Evolutionary conservation across 2,797 vertebrate genomes (phyloP), one percentile per base, ranked within the genome.

Genomic region (Hapalemur alaotrensis): DNA sequence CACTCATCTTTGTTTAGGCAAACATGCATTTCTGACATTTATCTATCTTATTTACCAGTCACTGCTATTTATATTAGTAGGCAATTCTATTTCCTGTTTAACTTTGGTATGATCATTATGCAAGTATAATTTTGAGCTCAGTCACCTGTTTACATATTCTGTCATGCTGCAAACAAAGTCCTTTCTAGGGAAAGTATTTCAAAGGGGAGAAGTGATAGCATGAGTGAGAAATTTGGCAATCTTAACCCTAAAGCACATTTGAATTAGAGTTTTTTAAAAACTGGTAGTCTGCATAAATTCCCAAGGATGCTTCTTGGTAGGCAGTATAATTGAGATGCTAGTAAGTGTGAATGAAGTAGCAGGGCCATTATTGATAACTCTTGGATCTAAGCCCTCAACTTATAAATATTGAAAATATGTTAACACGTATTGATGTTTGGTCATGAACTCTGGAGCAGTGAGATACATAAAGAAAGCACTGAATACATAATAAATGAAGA

Each of bases 391-490:
- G 57, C 41, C 61, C 83, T 95, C 59, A 93, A 50, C 78, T 96
- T 94, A 90, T 94, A 97, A 97, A 96, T 95, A 97, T 80, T 90
- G 91, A 94, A 96, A 91, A 85, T 94, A 79, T 94, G 80, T 91
- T 96, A 91, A 93, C 59, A 75, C 57, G 57, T 87, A 96, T 96
- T 96, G 89, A 90, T 91, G 25, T 90, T 95, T 95, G 50, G 65
- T 89, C 67, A 65, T 85, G 89, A 96, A 93, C 95, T 87, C 79
- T 95, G 28, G n/a, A 72, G 32, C 41, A 78, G 63, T 70, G 50
- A 91, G 48, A 75, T 46, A 73, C 7, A 59, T 41, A 84, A 92
- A 84, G 67, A 90, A 84, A 46, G 35, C 25, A 54, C 4, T 84
- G 65, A 95, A 95, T 93, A 70, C 84, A 90, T 95, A 96, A 95